Conservation (phyloP, 92 coral and sea anemone genomes). For the Phenganax stokvisi region DNA sequence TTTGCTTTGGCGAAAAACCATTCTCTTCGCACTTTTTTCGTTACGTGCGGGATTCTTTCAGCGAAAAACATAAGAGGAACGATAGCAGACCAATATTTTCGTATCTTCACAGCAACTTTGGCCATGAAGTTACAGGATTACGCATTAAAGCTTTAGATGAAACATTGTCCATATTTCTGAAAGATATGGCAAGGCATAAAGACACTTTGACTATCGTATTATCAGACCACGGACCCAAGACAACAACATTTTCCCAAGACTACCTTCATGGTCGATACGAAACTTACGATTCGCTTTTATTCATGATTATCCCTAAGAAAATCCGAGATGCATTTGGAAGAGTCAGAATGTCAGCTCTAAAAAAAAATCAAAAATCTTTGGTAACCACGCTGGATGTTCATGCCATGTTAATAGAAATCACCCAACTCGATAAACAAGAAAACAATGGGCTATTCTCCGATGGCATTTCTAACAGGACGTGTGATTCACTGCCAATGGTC, state of each 20-base stretch:
- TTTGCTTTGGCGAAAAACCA: conserved; percentile 70
- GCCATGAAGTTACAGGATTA: conserved; percentile 76
- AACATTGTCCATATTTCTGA: conserved; percentile 57
- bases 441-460: conserved; percentile 63
- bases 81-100: conserved; percentile 65
- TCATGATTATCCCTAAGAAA: conserved; percentile 63
- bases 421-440: conserved; percentile 6
- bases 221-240: conserved; percentile 95
- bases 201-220: conserved; percentile 73
- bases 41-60: conserved; percentile 56
- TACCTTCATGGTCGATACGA: conserved; percentile 87
- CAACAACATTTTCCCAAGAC: conserved; percentile 66
- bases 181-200: conserved; percentile 55
- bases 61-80: conserved; percentile 50
- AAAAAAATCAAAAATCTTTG: conserved; percentile 71
- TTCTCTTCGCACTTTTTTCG: conserved; percentile 64
- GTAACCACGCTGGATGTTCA: conserved; percentile 76
- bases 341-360: conserved; percentile 56
- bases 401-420: conserved; percentile 57
- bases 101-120: conserved; percentile 69
- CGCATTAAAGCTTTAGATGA: conserved; percentile 75
- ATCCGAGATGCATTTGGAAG: conserved; percentile 60
- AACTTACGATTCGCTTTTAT: conserved; percentile 75
- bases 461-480: conserved; percentile 66
- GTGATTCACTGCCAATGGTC: conserved; percentile 69